Conservation (phyloP, 2,888 invertebrate species). For the Drosophila maculinotata region DNA sequence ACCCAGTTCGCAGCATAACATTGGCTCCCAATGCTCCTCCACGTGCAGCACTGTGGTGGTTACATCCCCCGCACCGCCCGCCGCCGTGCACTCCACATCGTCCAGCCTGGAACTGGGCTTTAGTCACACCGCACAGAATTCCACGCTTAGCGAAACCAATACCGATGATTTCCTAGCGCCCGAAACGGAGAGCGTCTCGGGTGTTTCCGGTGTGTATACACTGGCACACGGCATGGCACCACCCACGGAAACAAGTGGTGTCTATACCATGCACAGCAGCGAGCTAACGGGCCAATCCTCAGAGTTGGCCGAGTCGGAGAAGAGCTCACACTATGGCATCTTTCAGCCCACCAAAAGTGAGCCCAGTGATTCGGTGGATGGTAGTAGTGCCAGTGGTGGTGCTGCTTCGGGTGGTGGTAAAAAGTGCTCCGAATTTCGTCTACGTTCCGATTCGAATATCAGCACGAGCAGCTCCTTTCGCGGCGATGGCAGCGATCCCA, state of each 20-base stretch:
- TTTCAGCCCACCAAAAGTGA: constrained; percentile 86
- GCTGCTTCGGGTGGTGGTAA: constrained; percentile 79
- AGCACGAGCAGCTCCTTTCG: constrained; percentile 93
- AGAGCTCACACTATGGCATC: constrained; percentile 87
- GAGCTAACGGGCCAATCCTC: constrained; percentile 87
- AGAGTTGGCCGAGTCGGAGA: constrained; percentile 87
- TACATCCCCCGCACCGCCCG: constrained; percentile 85
- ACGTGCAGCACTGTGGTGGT: constrained; percentile 95
- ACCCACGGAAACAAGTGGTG: constrained; percentile 94
- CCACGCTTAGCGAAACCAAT: constrained; percentile 90
- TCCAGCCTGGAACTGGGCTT: constrained; percentile 94
- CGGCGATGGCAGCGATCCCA: constrained; percentile 95
- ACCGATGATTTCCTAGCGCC: constrained; percentile 86
- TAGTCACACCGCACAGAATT: constrained; percentile 95
- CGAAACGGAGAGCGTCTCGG: constrained; percentile 86
- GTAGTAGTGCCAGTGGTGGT: constrained; percentile 85
- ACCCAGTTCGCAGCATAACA: constrained; percentile 86
- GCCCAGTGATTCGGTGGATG: constrained; percentile 86
- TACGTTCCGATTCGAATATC: constrained; percentile 91
- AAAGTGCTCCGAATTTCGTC: constrained; percentile 86
- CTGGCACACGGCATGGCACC: constrained; percentile 87
- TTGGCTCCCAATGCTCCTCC: constrained; percentile 93
- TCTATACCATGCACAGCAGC: constrained; percentile 92
- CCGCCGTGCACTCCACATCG: constrained; percentile 89
- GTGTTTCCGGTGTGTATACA: constrained; percentile 88